A percentile compares a stretch with the other conserved stretches of the same genome.
Evolutionary conservation across 1,140 invertebrate species (phyloP).

Genomic region (Elysia chlorotica): DNA sequence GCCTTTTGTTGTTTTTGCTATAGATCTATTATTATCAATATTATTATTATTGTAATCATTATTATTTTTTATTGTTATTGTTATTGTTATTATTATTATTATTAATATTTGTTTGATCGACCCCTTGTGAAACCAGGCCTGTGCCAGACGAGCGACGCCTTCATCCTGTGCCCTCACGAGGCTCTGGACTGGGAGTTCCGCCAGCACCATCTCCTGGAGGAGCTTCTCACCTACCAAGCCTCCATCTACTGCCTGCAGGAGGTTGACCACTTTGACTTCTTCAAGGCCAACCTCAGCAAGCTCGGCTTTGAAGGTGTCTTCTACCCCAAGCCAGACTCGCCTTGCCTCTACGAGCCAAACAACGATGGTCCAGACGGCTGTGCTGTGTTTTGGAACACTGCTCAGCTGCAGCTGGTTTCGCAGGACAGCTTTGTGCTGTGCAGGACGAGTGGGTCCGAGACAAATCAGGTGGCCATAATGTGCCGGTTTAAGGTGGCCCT

Average conservation of each 20-base stretch:
- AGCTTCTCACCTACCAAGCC: constrained; percentile 72
- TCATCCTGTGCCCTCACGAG: constrained; percentile 73
- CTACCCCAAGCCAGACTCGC: constrained; percentile 79
- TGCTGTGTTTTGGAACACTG: constrained; percentile 74
- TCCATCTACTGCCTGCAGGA: constrained; percentile 80
- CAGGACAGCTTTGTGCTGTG: constrained; percentile 71
- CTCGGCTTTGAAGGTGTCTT: constrained; percentile 76
- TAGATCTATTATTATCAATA: background rate
- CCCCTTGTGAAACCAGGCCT: constrained; percentile 68
- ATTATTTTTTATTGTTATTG: background rate
- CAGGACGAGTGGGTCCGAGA: constrained; percentile 75
- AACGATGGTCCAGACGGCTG: constrained; percentile 83
- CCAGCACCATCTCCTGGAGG: constrained; percentile 74
- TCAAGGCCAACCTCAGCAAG: constrained; percentile 68
- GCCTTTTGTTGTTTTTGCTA: background rate
- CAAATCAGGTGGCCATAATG: constrained; percentile 73
- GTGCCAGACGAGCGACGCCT: constrained; percentile 75
- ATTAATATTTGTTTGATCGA: background rate
- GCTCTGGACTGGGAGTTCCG: constrained; percentile 75
- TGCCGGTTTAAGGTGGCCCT: constrained; percentile 41
- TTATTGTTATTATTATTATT: background rate
- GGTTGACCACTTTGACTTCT: constrained; percentile 78
- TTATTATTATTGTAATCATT: background rate
- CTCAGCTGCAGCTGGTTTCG: constrained; percentile 70
- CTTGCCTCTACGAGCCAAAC: constrained; percentile 71